phyloP scores from a whole-genome alignment of 92 coral and sea anemone species.

The Umimayanthus chanpuru region DNA sequence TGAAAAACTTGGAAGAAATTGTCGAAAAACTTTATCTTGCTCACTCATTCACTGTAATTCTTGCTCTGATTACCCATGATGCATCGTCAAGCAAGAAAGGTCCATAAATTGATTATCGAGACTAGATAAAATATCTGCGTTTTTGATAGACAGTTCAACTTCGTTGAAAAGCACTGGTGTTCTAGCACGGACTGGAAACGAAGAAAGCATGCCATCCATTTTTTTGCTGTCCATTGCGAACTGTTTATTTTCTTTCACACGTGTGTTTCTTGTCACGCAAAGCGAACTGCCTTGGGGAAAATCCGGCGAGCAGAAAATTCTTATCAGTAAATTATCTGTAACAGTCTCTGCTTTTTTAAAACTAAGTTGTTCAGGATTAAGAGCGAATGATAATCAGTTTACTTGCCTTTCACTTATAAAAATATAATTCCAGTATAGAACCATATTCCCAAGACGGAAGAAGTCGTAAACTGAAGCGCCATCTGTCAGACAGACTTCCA shows the following conservation, averaged over 20 bases:
- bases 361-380: not conserved
- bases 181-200: too few species aligned
- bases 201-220: not conserved
- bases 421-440: too few species aligned
- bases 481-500: slow-evolving; percentile 30
- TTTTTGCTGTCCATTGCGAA: not conserved
- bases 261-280: not conserved
- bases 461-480: not conserved
- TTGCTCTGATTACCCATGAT: too few species aligned
- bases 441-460: not conserved
- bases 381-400: not conserved
- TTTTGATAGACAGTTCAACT: too few species aligned
- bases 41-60: too few species aligned
- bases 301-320: not conserved
- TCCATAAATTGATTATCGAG: too few species aligned
- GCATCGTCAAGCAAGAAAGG: too few species aligned
- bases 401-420: not conserved
- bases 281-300: not conserved
- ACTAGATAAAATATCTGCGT: too few species aligned
- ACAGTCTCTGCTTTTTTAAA: not conserved
- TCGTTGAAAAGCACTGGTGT: too few species aligned
- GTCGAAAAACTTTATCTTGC: too few species aligned
- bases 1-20: too few species aligned
- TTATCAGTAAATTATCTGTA: too few species aligned
- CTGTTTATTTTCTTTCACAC: not conserved